Evolutionary conservation across 2,113 vertebrate species (phyloP), one percentile per base, ranked within the genome.

Genomic region (Kryptolebias marmoratus): DNA sequence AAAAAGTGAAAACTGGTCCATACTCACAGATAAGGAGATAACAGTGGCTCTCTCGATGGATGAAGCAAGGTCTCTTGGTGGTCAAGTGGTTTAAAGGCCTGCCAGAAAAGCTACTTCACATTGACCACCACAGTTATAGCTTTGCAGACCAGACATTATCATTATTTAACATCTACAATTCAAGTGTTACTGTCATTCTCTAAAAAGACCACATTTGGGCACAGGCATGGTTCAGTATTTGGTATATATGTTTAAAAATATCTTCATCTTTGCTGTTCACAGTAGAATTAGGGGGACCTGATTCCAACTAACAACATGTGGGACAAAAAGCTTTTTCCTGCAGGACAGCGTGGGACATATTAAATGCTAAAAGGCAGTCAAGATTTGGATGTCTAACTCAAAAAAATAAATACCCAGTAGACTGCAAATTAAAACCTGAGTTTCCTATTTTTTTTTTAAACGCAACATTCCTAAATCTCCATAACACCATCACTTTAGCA

Each of bases 111-210:
- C 80, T 81, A 86, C 87, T 89, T 87, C 73, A 77, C 78, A 75
- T 69, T 88, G 89, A 86, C 85, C 90, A 89, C 62, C 74, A 79
- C 30, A 59, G 77, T 88, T 86, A 86, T 87, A 78, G 81, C 50
- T 70, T 58, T 49, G 47, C 54, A 72, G 76, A 75, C 52, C 75
- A 81, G 78, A 84, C 72, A 88, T 74, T 82, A 69, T 83, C 75
- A 88, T 91, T 88, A 85, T 89, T 67, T 87, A 75, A 81, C 83
- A 90, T 90, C 85, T 74, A 58, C 64, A 72, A 77, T 49, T 76
- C 68, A 79, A 82, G 78, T 79, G 80, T 71, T 53, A 62, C 67
- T 79, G 78, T 71, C 56, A 64, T 70, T 80, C 48, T 77, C 71
- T 45, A 68, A 79, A 82, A 81, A 71, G 53, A 67, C 81, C 75